Evolutionary conservation across 2,113 vertebrate genomes (phyloP).

Genomic region (Catharus fuscescens): DNA sequence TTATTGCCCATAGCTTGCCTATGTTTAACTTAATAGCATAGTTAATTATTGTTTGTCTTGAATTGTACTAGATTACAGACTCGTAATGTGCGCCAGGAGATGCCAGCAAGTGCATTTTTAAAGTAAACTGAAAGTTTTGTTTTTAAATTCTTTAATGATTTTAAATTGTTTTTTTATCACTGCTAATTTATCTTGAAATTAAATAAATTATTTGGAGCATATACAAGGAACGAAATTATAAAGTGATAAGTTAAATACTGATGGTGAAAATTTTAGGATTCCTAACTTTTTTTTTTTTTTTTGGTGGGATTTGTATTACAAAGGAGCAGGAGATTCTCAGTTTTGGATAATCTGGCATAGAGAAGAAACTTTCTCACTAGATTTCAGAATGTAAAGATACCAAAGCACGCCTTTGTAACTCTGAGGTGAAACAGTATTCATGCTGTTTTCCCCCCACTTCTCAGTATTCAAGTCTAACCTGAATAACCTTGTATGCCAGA

Average conservation of each 20-base stretch:
- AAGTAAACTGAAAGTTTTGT: neutral
- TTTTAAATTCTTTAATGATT: slow-evolving; percentile 9
- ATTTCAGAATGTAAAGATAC: neutral
- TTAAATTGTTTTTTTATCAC: neutral
- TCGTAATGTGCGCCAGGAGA: neutral
- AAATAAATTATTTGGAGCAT: slow-evolving; percentile 9
- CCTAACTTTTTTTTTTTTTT: neutral
- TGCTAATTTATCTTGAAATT: slow-evolving; percentile 10
- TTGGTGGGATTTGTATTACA: neutral
- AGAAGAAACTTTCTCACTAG: neutral
- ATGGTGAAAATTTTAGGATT: slow-evolving; percentile 62
- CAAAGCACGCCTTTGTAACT: slow-evolving; percentile 30
- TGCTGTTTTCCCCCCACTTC: neutral
- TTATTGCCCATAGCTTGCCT: neutral
- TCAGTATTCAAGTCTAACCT: slow-evolving; percentile 43
- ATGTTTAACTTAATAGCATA: slow-evolving; percentile 4
- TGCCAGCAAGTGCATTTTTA: neutral
- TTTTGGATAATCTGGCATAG: slow-evolving; percentile 17
- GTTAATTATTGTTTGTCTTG: slow-evolving; percentile 25
- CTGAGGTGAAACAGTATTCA: slow-evolving; percentile 43
- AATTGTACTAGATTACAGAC: neutral
- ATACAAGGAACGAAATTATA: neutral
- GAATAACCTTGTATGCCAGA: slow-evolving; percentile 59
- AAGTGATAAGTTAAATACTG: slow-evolving; percentile 43
- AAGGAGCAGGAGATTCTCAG: slow-evolving; percentile 8